Evolutionary conservation across 2,888 invertebrate species (phyloP).

Genomic region (Ophraella communa): DNA sequence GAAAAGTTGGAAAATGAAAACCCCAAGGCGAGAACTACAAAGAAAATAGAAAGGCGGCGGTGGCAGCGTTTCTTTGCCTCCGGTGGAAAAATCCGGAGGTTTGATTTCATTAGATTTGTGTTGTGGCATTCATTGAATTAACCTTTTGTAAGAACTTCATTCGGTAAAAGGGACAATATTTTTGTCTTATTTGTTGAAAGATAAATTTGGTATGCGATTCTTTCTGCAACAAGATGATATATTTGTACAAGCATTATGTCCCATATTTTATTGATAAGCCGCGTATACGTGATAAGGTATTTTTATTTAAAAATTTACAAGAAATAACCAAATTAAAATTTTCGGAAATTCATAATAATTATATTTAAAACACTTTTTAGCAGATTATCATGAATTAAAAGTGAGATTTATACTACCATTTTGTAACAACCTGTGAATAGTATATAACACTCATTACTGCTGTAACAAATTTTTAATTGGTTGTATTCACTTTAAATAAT

Average conservation of each 20-base stretch:
- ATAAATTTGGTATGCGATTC: background rate
- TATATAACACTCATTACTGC: too few species aligned
- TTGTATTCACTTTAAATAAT: too few species aligned
- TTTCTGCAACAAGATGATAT: background rate
- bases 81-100: background rate
- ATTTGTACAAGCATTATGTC: background rate
- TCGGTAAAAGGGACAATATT: background rate
- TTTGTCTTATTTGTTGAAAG: background rate
- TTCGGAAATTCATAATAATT: too few species aligned
- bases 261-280: too few species aligned
- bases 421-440: too few species aligned
- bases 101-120: constrained; percentile 20
- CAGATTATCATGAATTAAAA: too few species aligned
- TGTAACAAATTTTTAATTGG: too few species aligned
- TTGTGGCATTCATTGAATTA: constrained; percentile 18
- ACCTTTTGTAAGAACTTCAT: constrained; percentile 8
- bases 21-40: constrained; percentile 14
- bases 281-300: too few species aligned
- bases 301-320: too few species aligned
- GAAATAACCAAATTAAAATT: too few species aligned
- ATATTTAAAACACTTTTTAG: too few species aligned
- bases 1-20: constrained; percentile 18
- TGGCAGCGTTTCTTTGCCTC: background rate
- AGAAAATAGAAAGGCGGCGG: background rate
- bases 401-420: too few species aligned